A percentile compares a stretch with the other conserved stretches of the same genome.
Conservation (phyloP, 2,888 invertebrate genomes). For the Ophion slaviceki region DNA sequence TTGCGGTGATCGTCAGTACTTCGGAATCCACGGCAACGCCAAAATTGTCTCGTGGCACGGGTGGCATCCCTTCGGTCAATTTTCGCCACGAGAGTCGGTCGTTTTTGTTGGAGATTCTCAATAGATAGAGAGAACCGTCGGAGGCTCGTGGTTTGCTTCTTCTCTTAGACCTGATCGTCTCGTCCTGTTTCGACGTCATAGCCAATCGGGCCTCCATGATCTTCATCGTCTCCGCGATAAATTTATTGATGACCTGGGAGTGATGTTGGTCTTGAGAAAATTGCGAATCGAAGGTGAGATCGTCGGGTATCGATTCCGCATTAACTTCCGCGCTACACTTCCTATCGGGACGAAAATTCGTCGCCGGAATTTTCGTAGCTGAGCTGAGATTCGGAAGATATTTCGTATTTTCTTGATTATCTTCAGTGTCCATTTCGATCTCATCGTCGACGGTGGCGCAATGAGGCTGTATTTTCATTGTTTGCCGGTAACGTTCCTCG, state of each 20-base stretch:
- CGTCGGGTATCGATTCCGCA: conserved; percentile 67
- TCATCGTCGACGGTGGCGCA: background rate
- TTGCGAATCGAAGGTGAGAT: conserved; percentile 66
- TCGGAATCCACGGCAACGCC: conserved; percentile 70
- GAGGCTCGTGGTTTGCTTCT: conserved; percentile 71
- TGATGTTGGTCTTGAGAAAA: conserved; percentile 57
- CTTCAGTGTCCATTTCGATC: conserved; percentile 4
- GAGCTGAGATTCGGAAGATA: background rate
- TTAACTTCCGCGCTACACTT: conserved; percentile 25
- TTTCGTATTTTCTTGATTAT: background rate
- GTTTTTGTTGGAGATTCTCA: conserved; percentile 69
- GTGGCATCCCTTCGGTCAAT: conserved; percentile 70
- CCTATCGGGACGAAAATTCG: background rate
- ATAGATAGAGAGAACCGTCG: conserved; percentile 71
- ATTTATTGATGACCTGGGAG: conserved; percentile 49
- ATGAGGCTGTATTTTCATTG: background rate
- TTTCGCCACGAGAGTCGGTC: conserved; percentile 73
- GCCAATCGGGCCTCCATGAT: conserved; percentile 75
- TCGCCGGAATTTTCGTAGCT: background rate
- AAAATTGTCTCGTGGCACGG: conserved; percentile 69
- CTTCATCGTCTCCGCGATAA: conserved; percentile 67
- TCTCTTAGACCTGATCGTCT: conserved; percentile 75
- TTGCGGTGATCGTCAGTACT: conserved; percentile 78
- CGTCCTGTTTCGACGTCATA: conserved; percentile 73
- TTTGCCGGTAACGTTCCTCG: conserved; percentile 70